Conservation (phyloP, 1,140 invertebrate genomes). For the Lasioglossum albipes region DNA sequence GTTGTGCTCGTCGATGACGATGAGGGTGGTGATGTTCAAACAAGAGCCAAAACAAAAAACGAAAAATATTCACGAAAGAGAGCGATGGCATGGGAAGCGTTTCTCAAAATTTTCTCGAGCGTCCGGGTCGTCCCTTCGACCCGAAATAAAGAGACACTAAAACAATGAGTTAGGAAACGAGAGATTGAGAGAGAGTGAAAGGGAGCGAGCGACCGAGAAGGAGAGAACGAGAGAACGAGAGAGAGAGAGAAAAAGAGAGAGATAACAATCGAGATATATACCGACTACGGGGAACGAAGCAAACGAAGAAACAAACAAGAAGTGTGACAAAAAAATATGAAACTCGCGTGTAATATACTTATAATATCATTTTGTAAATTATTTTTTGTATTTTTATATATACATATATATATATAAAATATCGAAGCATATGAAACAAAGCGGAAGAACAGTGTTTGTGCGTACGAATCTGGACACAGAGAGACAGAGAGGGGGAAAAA, state of each 20-base stretch:
- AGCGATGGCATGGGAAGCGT: conserved; percentile 35
- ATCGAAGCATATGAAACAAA: conserved; percentile 63
- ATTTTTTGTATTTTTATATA: conserved; percentile 75
- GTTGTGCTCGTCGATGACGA: conserved; percentile 21
- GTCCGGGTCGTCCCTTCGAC: conserved; percentile 21
- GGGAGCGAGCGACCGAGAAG: neutral
- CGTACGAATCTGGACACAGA: conserved; percentile 35
- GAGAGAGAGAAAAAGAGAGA: conserved; percentile 5
- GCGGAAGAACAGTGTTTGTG: conserved; percentile 62
- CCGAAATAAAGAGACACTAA: neutral
- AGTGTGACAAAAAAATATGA: conserved; percentile 44
- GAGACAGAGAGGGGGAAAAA: neutral
- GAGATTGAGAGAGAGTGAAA: conserved; percentile 10
- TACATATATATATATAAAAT: conserved; percentile 60
- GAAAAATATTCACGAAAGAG: neutral
- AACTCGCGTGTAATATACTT: conserved; percentile 70
- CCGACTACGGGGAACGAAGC: conserved; percentile 40
- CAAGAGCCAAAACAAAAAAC: neutral
- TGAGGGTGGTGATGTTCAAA: neutral
- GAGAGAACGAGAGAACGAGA: conserved; percentile 13
- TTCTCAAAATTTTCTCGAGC: conserved; percentile 58
- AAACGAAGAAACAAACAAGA: conserved; percentile 48
- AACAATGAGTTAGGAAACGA: neutral
- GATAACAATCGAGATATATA: conserved; percentile 25
- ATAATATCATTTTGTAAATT: conserved; percentile 73